Conservation (phyloP, 2,113 vertebrate genomes). For the Pelecanus crispus region DNA sequence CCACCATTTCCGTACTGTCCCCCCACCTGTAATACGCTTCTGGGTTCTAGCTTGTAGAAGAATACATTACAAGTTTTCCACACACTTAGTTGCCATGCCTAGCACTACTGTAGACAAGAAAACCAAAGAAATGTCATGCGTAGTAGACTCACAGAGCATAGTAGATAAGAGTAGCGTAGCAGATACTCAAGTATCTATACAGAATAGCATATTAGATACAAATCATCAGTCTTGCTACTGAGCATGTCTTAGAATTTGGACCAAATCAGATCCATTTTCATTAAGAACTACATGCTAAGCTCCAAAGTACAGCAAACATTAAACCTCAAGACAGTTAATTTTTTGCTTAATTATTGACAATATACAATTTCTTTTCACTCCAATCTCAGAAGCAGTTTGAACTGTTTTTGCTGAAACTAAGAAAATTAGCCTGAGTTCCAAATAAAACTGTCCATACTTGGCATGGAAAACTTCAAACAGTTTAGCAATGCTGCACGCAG, state of each 20-base stretch:
- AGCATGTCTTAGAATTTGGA: neutral
- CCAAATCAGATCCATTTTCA: neutral
- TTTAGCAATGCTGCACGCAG: neutral
- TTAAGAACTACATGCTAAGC: neutral
- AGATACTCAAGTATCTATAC: neutral
- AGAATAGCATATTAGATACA: neutral
- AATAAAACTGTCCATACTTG: constrained; percentile 49
- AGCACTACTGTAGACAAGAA: neutral
- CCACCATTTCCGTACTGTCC: neutral
- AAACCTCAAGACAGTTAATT: neutral
- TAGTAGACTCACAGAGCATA: neutral
- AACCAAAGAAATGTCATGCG: neutral
- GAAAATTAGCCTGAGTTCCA: constrained; percentile 16
- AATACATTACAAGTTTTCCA: neutral
- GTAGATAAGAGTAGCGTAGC: neutral
- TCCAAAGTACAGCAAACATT: neutral
- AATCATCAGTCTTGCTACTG: neutral
- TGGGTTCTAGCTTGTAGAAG: neutral
- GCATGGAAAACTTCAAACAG: constrained; percentile 56
- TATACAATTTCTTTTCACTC: neutral
- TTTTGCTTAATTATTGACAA: neutral
- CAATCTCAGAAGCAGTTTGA: neutral
- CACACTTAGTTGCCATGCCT: neutral
- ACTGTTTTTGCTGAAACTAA: constrained; percentile 9
- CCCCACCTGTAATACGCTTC: neutral